These are phyloP conservation scores for Grammomys dolichurus DNA, from an alignment of 2,113 vertebrate genomes.

Conservation along the genomic window DNA sequence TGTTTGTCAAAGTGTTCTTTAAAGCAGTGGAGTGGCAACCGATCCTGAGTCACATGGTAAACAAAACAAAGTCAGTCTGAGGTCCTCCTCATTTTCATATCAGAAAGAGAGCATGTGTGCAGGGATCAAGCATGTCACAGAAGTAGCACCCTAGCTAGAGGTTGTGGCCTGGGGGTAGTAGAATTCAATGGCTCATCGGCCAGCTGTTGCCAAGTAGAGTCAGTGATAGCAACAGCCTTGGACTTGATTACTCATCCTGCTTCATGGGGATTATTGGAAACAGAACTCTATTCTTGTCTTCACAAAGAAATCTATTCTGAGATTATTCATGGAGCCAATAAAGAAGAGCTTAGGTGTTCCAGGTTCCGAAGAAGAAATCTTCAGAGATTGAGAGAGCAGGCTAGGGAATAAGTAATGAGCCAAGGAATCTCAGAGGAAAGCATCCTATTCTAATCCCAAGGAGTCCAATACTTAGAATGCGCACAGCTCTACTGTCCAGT, in stretches of 20 bases:
- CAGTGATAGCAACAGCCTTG: neutral
- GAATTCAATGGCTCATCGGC: neutral
- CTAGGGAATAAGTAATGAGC: neutral
- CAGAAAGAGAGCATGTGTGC: neutral
- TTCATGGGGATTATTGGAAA: neutral
- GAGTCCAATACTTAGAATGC: neutral
- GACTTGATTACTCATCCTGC: conserved; percentile 23
- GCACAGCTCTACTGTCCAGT: no score
- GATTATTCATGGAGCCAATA: neutral
- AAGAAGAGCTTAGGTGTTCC: neutral
- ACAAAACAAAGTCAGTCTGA: neutral
- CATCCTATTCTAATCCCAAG: neutral
- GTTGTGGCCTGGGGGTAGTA: neutral
- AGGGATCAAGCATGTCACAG: neutral
- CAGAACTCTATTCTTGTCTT: conserved; percentile 54
- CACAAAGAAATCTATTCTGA: conserved; percentile 46
- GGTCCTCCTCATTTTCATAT: fast-evolving
- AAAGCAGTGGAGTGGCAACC: neutral
- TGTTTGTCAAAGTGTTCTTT: fast-evolving
- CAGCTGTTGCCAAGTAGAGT: conserved; percentile 36
- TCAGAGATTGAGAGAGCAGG: neutral
- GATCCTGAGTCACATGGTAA: neutral
- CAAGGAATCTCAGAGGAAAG: neutral
- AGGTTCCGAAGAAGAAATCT: conserved; percentile 30
- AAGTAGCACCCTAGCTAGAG: fast-evolving